Evolutionary conservation across 2,113 vertebrate species (phyloP).

Genomic region (Leucoraja erinaceus): DNA sequence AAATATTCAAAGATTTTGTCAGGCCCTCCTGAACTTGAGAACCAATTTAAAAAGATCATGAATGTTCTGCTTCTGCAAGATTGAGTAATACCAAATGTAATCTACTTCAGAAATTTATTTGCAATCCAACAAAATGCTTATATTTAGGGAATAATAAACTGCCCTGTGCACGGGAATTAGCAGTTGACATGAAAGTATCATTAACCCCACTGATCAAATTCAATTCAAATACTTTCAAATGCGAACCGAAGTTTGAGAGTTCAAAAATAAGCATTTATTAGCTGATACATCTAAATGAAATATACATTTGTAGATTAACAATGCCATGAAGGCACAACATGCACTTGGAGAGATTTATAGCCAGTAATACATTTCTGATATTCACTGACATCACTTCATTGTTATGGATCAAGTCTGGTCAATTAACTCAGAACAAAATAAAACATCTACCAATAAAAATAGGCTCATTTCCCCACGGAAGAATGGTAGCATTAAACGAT

Average conservation of each 20-base stretch:
- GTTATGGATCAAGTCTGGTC: too few species aligned
- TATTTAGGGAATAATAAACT: not conserved
- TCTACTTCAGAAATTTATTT: not conserved
- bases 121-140: not conserved
- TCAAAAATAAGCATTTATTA: not conserved
- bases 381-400: not conserved
- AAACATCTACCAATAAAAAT: too few species aligned
- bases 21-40: not conserved
- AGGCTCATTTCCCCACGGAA: not conserved
- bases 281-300: not conserved
- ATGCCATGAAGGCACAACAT: too few species aligned
- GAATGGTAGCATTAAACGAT: not conserved
- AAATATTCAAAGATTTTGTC: too few species aligned
- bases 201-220: not conserved
- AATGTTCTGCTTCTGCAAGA: not conserved
- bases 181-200: not conserved
- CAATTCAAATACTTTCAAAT: not conserved
- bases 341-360: too few species aligned
- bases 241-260: not conserved
- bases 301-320: not conserved
- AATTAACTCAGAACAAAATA: too few species aligned
- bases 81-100: not conserved
- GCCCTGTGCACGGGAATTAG: not conserved
- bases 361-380: too few species aligned
- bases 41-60: not conserved